These are phyloP conservation scores for Sander lucioperca DNA, from an alignment of 2,113 vertebrate species.

Conservation along the genomic window DNA sequence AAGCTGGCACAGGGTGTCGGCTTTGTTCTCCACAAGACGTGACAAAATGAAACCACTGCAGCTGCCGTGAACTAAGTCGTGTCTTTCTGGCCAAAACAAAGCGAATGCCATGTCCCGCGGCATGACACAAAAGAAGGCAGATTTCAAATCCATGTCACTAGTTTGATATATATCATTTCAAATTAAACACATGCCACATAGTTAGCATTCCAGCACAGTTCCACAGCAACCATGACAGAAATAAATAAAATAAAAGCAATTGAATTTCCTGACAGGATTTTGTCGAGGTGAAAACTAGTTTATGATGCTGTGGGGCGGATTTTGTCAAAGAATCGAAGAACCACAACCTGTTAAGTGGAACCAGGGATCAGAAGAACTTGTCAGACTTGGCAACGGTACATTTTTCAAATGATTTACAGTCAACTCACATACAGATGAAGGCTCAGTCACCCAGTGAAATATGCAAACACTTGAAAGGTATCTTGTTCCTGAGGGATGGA, in stretches of 20 bases:
- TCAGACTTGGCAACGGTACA: constrained; percentile 62
- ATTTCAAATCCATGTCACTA: constrained; percentile 46
- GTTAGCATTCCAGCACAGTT: constrained; percentile 8
- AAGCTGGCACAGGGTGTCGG: constrained; percentile 46
- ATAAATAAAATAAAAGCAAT: constrained; percentile 45
- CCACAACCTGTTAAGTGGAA: constrained; percentile 53
- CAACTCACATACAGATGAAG: constrained; percentile 41
- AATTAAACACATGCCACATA: constrained; percentile 1
- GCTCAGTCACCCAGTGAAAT: constrained; percentile 47
- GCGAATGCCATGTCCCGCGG: neutral
- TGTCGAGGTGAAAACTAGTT: constrained; percentile 44
- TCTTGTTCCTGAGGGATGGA: constrained; percentile 37
- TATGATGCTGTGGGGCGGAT: constrained; percentile 21
- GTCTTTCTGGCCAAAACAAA: constrained; percentile 35
- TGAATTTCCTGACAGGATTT: constrained; percentile 40
- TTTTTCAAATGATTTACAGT: constrained; percentile 70
- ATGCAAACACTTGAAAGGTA: constrained; percentile 12
- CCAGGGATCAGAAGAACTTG: constrained; percentile 65
- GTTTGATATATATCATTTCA: constrained; percentile 40
- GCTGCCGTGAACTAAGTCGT: constrained; percentile 28
- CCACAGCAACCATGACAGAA: constrained; percentile 33
- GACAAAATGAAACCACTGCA: constrained; percentile 37
- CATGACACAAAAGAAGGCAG: constrained; percentile 17
- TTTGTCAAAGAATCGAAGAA: constrained; percentile 45
- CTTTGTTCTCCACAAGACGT: constrained; percentile 52